These are phyloP conservation scores for Patella ulyssiponensis DNA, from an alignment of 2,888 invertebrate genomes.

Conservation along the genomic window DNA sequence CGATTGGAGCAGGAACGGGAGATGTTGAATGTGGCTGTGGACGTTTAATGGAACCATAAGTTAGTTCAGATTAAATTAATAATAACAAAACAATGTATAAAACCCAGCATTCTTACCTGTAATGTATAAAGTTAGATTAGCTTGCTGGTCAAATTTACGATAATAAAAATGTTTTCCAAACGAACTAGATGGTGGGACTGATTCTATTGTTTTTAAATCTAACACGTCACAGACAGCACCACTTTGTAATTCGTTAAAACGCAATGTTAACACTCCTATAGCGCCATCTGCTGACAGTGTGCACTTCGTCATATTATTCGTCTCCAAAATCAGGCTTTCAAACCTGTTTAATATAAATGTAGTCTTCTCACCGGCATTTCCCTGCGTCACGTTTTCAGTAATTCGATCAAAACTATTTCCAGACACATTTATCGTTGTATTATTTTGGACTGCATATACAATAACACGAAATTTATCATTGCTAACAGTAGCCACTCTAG, in stretches of 20 bases:
- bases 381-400: background rate
- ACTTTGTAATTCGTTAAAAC: background rate
- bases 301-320: background rate
- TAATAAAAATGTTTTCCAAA: constrained; percentile 30
- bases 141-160: constrained; percentile 6
- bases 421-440: background rate
- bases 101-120: constrained; percentile 23
- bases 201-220: constrained; percentile 14
- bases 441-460: background rate
- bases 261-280: background rate
- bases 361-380: background rate
- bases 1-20: no score
- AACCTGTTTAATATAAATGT: background rate
- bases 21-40: no score
- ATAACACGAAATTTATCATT: background rate
- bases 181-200: constrained; percentile 22
- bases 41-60: no score
- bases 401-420: background rate
- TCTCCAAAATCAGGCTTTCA: background rate
- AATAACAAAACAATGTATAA: background rate
- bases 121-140: constrained; percentile 16
- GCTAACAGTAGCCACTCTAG: constrained; percentile 12
- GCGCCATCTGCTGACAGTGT: background rate
- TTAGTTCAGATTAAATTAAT: no score
- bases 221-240: background rate